Evolutionary conservation across 1,140 invertebrate species (phyloP).

Genomic region (Drosophila kanapiae): DNA sequence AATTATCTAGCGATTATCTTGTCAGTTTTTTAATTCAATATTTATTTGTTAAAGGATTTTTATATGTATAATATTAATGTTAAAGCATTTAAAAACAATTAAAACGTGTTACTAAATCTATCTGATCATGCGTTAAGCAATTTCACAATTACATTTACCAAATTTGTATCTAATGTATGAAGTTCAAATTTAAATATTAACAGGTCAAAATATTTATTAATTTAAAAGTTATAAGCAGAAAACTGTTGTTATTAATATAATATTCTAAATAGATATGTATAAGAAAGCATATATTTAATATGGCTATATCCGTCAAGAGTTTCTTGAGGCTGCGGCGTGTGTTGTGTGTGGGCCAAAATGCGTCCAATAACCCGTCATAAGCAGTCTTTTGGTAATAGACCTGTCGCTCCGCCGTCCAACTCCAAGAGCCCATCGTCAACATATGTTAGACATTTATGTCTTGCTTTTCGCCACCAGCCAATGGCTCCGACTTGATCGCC

Average conservation of each 20-base stretch:
- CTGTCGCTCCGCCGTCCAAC: slow-evolving; percentile 45
- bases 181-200: background rate
- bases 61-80: background rate
- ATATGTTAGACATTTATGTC: slow-evolving; percentile 79
- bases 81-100: background rate
- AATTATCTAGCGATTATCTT: too few species aligned
- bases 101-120: background rate
- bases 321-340: background rate
- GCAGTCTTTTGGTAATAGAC: slow-evolving; percentile 51
- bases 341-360: slow-evolving; percentile 1
- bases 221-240: too few species aligned
- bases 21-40: too few species aligned
- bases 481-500: slow-evolving; percentile 10
- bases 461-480: slow-evolving; percentile 68
- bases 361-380: slow-evolving; percentile 45
- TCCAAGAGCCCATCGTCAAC: slow-evolving; percentile 27
- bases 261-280: background rate
- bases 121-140: background rate
- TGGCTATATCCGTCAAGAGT: background rate
- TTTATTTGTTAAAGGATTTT: background rate
- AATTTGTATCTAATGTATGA: background rate
- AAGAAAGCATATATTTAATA: background rate
- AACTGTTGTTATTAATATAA: background rate
- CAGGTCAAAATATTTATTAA: too few species aligned
- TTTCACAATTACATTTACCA: background rate